Evolutionary conservation across 2,888 invertebrate genomes (phyloP).

Genomic region (Limenitis camilla): DNA sequence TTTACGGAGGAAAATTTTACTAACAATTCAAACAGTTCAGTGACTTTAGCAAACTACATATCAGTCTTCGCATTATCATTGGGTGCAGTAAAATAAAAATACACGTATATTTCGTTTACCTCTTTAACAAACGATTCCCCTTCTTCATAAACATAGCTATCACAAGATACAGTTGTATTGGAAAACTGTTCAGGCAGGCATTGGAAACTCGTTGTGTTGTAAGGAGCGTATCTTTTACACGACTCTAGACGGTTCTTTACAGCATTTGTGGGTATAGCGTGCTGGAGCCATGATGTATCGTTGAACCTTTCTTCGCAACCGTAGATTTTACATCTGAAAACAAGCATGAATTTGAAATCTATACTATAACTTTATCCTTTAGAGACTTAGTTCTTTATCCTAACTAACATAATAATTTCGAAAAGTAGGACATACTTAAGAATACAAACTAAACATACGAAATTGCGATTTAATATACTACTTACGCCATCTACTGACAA

Average conservation of each 20-base stretch:
- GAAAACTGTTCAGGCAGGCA: conserved; percentile 48
- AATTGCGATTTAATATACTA: too few relatives aligned
- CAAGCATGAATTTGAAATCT: too few relatives aligned
- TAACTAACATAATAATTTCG: too few relatives aligned
- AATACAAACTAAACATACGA: too few relatives aligned
- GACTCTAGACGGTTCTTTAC: conserved; percentile 34
- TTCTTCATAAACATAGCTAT: conserved; percentile 51
- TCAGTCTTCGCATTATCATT: background rate
- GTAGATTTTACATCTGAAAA: conserved; percentile 49
- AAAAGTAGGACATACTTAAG: too few relatives aligned
- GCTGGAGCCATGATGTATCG: conserved; percentile 59
- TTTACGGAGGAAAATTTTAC: too few relatives aligned
- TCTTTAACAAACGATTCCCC: conserved; percentile 57
- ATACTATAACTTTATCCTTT: too few relatives aligned
- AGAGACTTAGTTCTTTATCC: too few relatives aligned
- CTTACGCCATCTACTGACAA: too few relatives aligned
- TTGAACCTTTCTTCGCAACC: conserved; percentile 60
- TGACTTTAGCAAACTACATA: too few relatives aligned
- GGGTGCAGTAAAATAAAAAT: conserved; percentile 1
- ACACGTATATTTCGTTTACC: conserved; percentile 34
- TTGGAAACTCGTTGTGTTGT: conserved; percentile 35
- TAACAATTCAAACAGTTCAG: too few relatives aligned
- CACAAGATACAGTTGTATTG: conserved; percentile 46
- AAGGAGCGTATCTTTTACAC: conserved; percentile 42
- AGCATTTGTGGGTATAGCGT: conserved; percentile 48